Evolutionary conservation across 2,797 vertebrate genomes (phyloP).

Genomic region (Rhynchotus rufescens): DNA sequence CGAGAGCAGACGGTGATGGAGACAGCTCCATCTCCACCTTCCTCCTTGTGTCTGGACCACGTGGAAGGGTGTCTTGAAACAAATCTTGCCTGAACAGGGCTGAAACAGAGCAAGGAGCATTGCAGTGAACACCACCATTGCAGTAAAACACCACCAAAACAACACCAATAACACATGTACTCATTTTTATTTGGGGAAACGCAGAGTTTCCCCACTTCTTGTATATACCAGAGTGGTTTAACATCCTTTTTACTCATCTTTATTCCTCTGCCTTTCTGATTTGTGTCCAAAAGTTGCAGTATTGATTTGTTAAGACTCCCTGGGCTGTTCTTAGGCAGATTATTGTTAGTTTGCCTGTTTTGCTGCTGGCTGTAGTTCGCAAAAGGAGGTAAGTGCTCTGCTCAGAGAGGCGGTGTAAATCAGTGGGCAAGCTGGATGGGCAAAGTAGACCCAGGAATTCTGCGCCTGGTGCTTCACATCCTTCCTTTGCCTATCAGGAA

Average conservation of each 20-base stretch:
- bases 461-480: background rate
- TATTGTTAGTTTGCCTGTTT: background rate
- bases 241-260: background rate
- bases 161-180: background rate
- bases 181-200: background rate
- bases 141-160: no score
- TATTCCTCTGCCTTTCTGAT: background rate
- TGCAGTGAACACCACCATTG: background rate
- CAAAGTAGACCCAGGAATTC: background rate
- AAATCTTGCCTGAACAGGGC: background rate
- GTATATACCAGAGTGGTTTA: background rate
- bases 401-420: background rate
- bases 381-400: conserved; percentile 1
- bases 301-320: background rate
- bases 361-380: background rate
- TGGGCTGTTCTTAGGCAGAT: background rate
- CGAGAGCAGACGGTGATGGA: background rate
- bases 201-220: background rate
- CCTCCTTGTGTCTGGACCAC: background rate
- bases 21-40: conserved; percentile 23
- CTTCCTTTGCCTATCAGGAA: conserved; percentile 32
- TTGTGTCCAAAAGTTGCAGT: background rate
- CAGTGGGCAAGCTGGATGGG: background rate
- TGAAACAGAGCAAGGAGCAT: background rate
- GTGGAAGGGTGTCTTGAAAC: background rate